A percentile compares a stretch with the other conserved stretches of the same genome.
Evolutionary conservation across 2,113 vertebrate genomes (phyloP).

Genomic region (Glaucomys volans): DNA sequence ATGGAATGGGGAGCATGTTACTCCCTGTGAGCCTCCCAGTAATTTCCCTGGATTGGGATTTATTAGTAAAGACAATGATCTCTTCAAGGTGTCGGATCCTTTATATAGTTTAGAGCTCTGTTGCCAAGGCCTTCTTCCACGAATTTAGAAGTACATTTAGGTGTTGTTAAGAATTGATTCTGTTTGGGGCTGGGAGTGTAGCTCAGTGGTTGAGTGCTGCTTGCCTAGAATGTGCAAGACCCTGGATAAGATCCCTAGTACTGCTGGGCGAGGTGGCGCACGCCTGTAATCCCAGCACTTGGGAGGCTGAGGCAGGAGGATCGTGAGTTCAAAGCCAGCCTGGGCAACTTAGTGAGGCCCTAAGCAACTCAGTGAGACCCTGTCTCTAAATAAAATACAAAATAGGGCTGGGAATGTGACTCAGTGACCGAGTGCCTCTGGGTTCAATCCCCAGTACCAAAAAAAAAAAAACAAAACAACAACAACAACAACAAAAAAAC

Average conservation of each 20-base stretch:
- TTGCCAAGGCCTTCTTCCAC: not conserved
- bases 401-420: too few species aligned
- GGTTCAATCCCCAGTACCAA: too few species aligned
- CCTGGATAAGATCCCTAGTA: not conserved
- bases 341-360: too few species aligned
- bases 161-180: not conserved
- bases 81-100: not conserved
- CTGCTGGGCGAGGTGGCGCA: too few species aligned
- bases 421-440: too few species aligned
- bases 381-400: too few species aligned
- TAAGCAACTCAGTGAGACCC: too few species aligned
- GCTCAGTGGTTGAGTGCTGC: not conserved
- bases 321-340: too few species aligned
- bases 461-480: too few species aligned
- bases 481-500: too few species aligned
- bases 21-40: not conserved
- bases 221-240: not conserved
- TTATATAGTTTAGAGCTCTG: not conserved
- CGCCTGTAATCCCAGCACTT: too few species aligned
- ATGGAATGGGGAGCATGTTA: fast-evolving
- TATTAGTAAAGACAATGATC: not conserved
- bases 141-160: not conserved
- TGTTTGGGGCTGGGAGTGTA: not conserved
- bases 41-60: not conserved
- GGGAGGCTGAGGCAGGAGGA: too few species aligned